Evolutionary conservation across 2,797 vertebrate genomes (phyloP).

Genomic region (Rhinichthys osculus): DNA sequence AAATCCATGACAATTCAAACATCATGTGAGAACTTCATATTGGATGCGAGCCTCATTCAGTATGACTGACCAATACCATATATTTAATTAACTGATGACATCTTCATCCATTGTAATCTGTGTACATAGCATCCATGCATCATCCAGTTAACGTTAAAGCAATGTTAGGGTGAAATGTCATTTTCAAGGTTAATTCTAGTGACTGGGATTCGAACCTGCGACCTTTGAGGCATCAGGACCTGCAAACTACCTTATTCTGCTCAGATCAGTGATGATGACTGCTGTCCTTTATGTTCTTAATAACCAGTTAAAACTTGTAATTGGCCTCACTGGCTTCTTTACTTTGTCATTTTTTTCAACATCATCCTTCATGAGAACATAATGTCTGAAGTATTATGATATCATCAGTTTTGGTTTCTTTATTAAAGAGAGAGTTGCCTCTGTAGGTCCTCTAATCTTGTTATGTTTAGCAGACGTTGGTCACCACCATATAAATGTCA

Average conservation of each 20-base stretch:
- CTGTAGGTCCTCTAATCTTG: constrained; percentile 57
- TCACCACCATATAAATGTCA: constrained; percentile 29
- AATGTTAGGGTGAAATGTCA: constrained; percentile 60
- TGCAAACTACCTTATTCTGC: constrained; percentile 62
- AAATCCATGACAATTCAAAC: constrained; percentile 57
- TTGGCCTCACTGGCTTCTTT: constrained; percentile 57
- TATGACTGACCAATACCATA: constrained; percentile 56
- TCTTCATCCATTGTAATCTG: constrained; percentile 63
- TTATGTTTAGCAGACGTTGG: constrained; percentile 52
- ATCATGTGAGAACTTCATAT: constrained; percentile 53
- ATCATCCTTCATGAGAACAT: constrained; percentile 61
- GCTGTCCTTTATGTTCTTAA: constrained; percentile 61
- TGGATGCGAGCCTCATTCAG: constrained; percentile 57
- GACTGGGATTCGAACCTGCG: constrained; percentile 60
- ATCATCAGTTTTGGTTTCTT: constrained; percentile 64
- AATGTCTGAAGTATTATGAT: constrained; percentile 65
- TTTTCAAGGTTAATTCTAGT: constrained; percentile 59
- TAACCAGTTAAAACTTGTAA: constrained; percentile 60
- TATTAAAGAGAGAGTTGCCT: constrained; percentile 67
- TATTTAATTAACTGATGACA: constrained; percentile 64
- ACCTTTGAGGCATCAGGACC: constrained; percentile 59
- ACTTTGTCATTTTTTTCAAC: constrained; percentile 62
- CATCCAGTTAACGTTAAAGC: constrained; percentile 58
- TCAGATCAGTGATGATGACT: constrained; percentile 63
- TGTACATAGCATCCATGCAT: constrained; percentile 64